Percentiles rank a stretch among this genome's conserved stretches.
phyloP scores from a whole-genome alignment of 1,140 invertebrate genomes.

The Portunus trituberculatus region DNA sequence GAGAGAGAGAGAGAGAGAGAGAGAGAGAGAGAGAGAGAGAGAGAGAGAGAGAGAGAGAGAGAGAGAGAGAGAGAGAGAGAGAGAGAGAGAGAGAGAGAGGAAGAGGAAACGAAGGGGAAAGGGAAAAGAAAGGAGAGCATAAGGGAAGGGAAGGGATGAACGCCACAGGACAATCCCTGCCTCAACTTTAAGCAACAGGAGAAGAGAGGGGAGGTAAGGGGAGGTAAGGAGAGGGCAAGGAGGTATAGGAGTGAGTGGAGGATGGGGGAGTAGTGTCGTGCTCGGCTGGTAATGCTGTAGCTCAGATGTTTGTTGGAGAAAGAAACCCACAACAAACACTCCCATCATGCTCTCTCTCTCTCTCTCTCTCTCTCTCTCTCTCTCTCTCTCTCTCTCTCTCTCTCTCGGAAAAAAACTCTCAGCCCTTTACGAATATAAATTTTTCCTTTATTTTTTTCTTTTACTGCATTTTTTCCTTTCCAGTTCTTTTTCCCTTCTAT shows the following conservation, averaged over 20 bases:
- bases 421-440: background rate
- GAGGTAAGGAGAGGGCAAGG: background rate
- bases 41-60: background rate
- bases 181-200: too few species aligned
- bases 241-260: background rate
- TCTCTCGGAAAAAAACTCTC: background rate
- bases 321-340: background rate
- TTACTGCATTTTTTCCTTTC: background rate
- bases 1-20: background rate
- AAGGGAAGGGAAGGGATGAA: background rate
- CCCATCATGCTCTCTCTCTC: background rate
- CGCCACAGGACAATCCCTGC: too few species aligned
- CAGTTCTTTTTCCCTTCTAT: background rate
- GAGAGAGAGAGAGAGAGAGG: background rate
- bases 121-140: background rate
- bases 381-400: background rate
- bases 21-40: background rate
- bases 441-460: background rate
- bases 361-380: slow-evolving; percentile 6
- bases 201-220: background rate
- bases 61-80: too few species aligned
- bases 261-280: background rate
- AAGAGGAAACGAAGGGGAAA: background rate
- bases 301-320: background rate
- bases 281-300: background rate